These are phyloP conservation scores for Apus apus DNA, from an alignment of 2,113 vertebrate species.

Conservation along the genomic window DNA sequence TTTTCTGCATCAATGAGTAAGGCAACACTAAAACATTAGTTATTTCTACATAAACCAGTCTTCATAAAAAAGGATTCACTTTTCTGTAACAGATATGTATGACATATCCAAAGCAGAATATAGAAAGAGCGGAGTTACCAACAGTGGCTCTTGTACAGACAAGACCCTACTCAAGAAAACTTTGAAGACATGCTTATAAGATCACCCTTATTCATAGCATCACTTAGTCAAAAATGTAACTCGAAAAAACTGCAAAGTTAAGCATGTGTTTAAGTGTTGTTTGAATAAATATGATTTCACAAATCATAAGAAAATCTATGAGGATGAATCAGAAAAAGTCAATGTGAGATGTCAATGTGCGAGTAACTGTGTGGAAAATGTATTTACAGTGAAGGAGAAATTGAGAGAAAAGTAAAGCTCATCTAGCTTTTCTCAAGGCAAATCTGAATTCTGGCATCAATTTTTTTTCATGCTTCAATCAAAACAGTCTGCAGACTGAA, in stretches of 20 bases:
- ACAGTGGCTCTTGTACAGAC: not conserved
- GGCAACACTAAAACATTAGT: not conserved
- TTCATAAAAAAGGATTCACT: not conserved
- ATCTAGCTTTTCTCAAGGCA: not conserved
- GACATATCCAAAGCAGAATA: slow-evolving; percentile 12
- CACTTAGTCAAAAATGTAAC: not conserved
- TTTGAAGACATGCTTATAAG: not conserved
- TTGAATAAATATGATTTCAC: not conserved
- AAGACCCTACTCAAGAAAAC: not conserved
- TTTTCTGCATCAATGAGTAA: slow-evolving; percentile 26
- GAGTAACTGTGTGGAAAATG: not conserved
- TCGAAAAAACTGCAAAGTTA: not conserved
- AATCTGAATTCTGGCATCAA: not conserved
- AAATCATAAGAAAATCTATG: not conserved
- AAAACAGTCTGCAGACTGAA: not conserved
- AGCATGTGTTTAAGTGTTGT: slow-evolving; percentile 16
- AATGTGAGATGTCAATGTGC: not conserved
- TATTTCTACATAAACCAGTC: slow-evolving; percentile 12
- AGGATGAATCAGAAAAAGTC: not conserved
- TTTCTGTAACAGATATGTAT: not conserved
- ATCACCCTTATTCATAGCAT: not conserved
- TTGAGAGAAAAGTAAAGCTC: not conserved
- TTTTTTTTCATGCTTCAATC: not conserved
- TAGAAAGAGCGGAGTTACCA: not conserved
- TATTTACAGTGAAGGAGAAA: not conserved